Evolutionary conservation across 1,140 invertebrate species (phyloP).

Genomic region (Drosophila subpulchrella): DNA sequence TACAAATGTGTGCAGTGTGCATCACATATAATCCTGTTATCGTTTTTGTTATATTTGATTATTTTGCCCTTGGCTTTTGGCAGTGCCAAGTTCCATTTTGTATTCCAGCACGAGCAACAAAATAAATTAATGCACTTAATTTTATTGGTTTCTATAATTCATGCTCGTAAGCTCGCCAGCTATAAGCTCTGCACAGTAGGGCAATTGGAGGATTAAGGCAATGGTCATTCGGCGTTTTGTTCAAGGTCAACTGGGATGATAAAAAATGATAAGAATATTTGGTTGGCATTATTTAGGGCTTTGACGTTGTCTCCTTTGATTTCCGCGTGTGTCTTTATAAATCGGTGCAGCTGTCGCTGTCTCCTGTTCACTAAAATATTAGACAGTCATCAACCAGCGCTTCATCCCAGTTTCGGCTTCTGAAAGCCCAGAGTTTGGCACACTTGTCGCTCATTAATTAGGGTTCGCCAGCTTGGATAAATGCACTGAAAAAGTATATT

Average conservation of each 20-base stretch:
- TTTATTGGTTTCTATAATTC: constrained; percentile 76
- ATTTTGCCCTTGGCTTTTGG: constrained; percentile 52
- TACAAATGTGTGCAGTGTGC: constrained; percentile 29
- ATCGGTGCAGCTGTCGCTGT: constrained; percentile 59
- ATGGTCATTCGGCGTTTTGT: constrained; percentile 1
- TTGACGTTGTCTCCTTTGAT: constrained; percentile 1
- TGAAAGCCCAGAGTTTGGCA: constrained; percentile 41
- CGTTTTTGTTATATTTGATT: constrained; percentile 42
- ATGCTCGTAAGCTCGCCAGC: constrained; percentile 53
- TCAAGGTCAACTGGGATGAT: constrained; percentile 34
- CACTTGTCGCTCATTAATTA: constrained; percentile 80
- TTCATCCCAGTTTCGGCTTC: constrained; percentile 40
- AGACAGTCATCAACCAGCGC: constrained; percentile 66
- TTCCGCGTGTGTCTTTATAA: constrained; percentile 62
- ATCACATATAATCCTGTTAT: constrained; percentile 44
- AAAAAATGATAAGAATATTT: constrained; percentile 8
- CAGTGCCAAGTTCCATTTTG: constrained; percentile 34
- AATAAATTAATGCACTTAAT: constrained; percentile 72
- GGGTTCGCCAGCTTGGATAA: constrained; percentile 41
- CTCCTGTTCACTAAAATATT: constrained; percentile 62
- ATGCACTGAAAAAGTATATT: neutral
- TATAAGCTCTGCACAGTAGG: constrained; percentile 16
- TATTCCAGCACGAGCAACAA: constrained; percentile 34
- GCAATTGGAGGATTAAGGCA: constrained; percentile 5
- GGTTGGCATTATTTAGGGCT: neutral